Percentiles rank a stretch among this genome's conserved stretches.
Evolutionary conservation across 2,888 invertebrate species (phyloP).

Genomic region (Heliothis peltigera): DNA sequence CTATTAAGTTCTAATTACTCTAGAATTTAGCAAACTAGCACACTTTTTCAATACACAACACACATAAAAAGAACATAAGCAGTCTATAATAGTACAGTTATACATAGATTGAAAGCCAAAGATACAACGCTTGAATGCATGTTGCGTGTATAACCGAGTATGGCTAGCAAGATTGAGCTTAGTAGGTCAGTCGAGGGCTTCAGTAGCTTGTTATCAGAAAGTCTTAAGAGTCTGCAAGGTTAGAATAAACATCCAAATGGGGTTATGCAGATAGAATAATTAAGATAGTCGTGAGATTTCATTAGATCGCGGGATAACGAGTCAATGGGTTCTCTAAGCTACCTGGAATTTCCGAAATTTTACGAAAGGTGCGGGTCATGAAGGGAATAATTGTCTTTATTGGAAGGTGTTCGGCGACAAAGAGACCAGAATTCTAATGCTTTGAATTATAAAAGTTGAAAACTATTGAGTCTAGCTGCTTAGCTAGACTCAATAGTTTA

Average conservation of each 20-base stretch:
- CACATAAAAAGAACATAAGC: conserved; percentile 30
- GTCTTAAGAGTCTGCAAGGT: conserved; percentile 34
- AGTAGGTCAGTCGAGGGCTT: conserved; percentile 61
- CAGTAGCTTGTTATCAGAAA: conserved; percentile 48
- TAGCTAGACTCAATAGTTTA: no score
- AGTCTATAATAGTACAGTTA: conserved; percentile 38
- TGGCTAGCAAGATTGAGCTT: conserved; percentile 53
- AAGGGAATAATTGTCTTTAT: neutral
- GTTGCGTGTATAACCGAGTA: conserved; percentile 40
- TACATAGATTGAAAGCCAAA: conserved; percentile 52
- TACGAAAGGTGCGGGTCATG: neutral
- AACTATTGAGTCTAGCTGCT: no score
- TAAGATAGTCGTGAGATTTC: conserved; percentile 6
- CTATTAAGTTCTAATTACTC: neutral
- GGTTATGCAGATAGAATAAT: conserved; percentile 13
- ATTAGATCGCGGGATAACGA: neutral
- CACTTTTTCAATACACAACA: conserved; percentile 4
- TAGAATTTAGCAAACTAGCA: neutral
- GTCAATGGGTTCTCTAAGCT: neutral
- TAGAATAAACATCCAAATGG: conserved; percentile 25
- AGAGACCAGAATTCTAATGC: no score
- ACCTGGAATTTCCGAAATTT: neutral
- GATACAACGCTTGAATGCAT: conserved; percentile 57
- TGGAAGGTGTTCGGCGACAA: neutral
- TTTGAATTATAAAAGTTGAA: no score